These are phyloP conservation scores for Molorchus minor DNA, from an alignment of 2,888 invertebrate species.

Conservation along the genomic window DNA sequence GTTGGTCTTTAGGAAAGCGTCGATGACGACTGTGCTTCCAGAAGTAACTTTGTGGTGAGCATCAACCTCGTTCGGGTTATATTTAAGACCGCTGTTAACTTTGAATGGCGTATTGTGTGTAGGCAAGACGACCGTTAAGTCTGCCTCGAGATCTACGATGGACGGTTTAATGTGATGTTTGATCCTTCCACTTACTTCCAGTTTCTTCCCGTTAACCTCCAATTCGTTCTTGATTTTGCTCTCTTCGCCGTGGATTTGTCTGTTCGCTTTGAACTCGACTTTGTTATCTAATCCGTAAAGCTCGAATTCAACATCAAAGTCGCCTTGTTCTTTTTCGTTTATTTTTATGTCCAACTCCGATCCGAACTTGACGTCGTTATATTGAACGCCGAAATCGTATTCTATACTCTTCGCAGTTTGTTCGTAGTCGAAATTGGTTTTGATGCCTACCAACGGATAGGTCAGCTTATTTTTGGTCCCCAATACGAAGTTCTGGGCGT, in stretches of 20 bases:
- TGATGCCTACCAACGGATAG: conserved; percentile 66
- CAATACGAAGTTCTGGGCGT: conserved; percentile 62
- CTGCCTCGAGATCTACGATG: conserved; percentile 67
- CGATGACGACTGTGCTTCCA: conserved; percentile 65
- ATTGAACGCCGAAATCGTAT: conserved; percentile 67
- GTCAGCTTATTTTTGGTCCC: conserved; percentile 67
- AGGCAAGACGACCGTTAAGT: conserved; percentile 67
- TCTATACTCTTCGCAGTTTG: conserved; percentile 67
- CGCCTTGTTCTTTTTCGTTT: conserved; percentile 62
- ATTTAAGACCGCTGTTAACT: conserved; percentile 44
- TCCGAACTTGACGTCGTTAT: conserved; percentile 68
- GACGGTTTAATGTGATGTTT: conserved; percentile 67
- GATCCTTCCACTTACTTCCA: conserved; percentile 70
- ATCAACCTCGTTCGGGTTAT: conserved; percentile 58
- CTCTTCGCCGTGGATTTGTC: conserved; percentile 67
- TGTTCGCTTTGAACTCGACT: conserved; percentile 66
- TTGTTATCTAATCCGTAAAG: conserved; percentile 64
- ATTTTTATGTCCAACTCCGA: conserved; percentile 63
- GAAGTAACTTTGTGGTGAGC: conserved; percentile 66
- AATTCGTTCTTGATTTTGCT: conserved; percentile 71
- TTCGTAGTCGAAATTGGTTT: conserved; percentile 67
- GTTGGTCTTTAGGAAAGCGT: conserved; percentile 66
- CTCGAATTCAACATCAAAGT: conserved; percentile 69
- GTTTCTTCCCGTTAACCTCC: conserved; percentile 69
- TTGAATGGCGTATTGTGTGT: conserved; percentile 68